A percentile compares a stretch with the other conserved stretches of the same genome.
These are phyloP conservation scores for Henricia sp. DNA, from an alignment of 53 echinoderm and acorn worm genomes.

Conservation along the genomic window DNA sequence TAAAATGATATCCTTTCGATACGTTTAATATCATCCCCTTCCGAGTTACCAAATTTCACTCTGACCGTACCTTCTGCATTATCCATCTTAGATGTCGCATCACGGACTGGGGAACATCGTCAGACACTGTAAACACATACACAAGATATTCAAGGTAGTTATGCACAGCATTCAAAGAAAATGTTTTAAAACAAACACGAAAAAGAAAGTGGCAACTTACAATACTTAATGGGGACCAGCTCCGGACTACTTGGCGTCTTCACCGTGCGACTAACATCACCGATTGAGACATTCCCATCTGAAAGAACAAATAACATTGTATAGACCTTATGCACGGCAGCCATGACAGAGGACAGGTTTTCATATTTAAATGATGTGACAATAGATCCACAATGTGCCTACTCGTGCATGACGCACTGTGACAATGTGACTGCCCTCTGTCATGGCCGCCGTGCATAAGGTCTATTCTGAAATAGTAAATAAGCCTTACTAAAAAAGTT, in stretches of 20 bases:
- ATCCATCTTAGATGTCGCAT: slow-evolving; percentile 96
- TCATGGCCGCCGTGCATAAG: too few relatives aligned
- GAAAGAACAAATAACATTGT: too few relatives aligned
- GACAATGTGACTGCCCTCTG: too few relatives aligned
- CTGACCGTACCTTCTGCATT: slow-evolving; percentile 90
- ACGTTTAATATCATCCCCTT: not conserved
- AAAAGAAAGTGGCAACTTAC: slow-evolving; percentile 72
- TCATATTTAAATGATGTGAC: too few relatives aligned
- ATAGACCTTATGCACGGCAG: too few relatives aligned
- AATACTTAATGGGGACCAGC: slow-evolving; percentile 90
- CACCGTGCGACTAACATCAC: slow-evolving; percentile 85
- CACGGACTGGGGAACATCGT: slow-evolving; percentile 84
- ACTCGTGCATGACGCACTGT: too few relatives aligned
- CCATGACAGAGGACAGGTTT: too few relatives aligned
- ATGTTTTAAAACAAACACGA: not conserved
- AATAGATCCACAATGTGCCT: too few relatives aligned
- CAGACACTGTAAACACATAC: slow-evolving; percentile 64
- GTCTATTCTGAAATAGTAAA: too few relatives aligned
- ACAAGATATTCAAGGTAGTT: not conserved
- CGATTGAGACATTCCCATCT: slow-evolving; percentile 86
- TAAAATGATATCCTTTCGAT: not conserved
- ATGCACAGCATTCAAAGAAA: not conserved
- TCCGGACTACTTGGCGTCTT: slow-evolving; percentile 82
- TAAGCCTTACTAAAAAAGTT: too few relatives aligned
- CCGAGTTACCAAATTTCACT: not conserved